Conservation (phyloP, 2,797 vertebrate genomes). For the Discoglossus pictus region DNA sequence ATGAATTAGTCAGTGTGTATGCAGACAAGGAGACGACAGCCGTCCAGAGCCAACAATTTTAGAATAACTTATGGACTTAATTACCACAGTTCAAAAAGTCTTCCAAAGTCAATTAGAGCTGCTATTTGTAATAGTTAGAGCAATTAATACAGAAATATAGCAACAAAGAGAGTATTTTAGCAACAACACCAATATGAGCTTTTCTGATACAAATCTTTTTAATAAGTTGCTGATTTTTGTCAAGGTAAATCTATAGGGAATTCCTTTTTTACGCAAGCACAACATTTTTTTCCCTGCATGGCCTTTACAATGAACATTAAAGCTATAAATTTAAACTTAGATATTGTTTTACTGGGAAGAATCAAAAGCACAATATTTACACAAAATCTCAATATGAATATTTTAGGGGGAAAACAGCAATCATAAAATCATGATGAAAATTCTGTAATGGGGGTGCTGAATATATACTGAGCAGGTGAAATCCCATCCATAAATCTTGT, state of each 20-base stretch:
- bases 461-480: too few species aligned
- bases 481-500: too few species aligned
- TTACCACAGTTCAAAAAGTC: constrained; percentile 63
- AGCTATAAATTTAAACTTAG: too few species aligned
- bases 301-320: constrained; percentile 37
- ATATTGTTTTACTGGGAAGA: constrained; percentile 32
- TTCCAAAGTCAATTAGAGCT: constrained; percentile 62
- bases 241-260: constrained; percentile 59
- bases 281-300: constrained; percentile 56
- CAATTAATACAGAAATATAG: constrained; percentile 66
- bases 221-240: constrained; percentile 63
- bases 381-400: too few species aligned
- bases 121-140: constrained; percentile 60
- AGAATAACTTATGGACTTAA: constrained; percentile 60
- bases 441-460: too few species aligned
- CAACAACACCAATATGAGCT: constrained; percentile 59
- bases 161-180: constrained; percentile 54
- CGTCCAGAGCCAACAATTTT: constrained; percentile 55
- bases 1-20: constrained; percentile 56
- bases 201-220: constrained; percentile 62
- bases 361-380: constrained; percentile 4
- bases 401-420: too few species aligned
- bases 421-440: too few species aligned
- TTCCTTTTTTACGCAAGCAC: constrained; percentile 61
- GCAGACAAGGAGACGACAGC: constrained; percentile 55